These are phyloP conservation scores for Pilophorus perplexus DNA, from an alignment of 2,888 invertebrate genomes.

Conservation along the genomic window DNA sequence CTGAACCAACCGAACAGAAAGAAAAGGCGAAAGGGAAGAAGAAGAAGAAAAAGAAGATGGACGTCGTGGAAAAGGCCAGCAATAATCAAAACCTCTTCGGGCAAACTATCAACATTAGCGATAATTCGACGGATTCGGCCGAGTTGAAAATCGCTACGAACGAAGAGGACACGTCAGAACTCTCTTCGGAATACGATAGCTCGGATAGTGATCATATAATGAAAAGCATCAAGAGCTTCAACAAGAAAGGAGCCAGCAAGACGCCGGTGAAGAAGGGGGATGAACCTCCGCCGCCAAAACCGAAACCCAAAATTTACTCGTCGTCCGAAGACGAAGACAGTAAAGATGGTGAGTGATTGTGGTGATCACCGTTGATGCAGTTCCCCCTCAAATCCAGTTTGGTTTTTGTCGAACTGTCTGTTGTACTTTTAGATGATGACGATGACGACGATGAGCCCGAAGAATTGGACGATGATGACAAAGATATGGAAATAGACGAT, in stretches of 20 bases:
- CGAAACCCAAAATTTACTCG: conserved; percentile 26
- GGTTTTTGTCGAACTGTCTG: background rate
- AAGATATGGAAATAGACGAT: background rate
- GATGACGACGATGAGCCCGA: background rate
- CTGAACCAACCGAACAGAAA: background rate
- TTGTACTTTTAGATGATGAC: too few relatives aligned
- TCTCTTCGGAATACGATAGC: conserved; percentile 35
- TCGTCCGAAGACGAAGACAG: conserved; percentile 27
- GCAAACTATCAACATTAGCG: conserved; percentile 27
- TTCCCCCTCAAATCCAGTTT: background rate
- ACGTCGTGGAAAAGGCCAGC: conserved; percentile 14
- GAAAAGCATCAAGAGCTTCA: conserved; percentile 37
- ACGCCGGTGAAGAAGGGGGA: conserved; percentile 14
- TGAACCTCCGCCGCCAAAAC: conserved; percentile 28
- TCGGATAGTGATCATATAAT: conserved; percentile 35
- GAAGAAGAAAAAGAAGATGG: conserved; percentile 32
- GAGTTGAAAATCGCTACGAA: conserved; percentile 33
- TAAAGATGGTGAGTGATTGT: conserved; percentile 21
- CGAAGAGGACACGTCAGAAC: conserved; percentile 26
- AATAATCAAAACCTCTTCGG: conserved; percentile 17
- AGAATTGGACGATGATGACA: background rate
- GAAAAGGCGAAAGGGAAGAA: background rate
- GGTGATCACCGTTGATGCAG: background rate
- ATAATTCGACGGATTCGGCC: conserved; percentile 24
- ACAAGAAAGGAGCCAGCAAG: conserved; percentile 35